Percentiles rank a stretch among this genome's conserved stretches.
These are phyloP conservation scores for Stichodactyla mertensii DNA, from an alignment of 64 coral and sea anemone species.

Conservation along the genomic window DNA sequence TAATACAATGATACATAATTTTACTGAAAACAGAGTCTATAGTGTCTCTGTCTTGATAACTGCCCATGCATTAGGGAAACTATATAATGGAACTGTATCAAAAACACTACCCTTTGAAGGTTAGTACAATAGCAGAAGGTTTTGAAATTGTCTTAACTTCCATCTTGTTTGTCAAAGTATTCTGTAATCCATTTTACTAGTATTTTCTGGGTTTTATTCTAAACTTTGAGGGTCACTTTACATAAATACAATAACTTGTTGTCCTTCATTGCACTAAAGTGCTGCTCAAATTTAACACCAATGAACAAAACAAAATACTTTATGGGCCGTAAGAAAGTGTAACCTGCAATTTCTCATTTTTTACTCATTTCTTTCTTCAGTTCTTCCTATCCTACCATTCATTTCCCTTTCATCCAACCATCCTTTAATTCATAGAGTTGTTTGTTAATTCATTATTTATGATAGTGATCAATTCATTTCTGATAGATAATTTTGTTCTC, in stretches of 20 bases:
- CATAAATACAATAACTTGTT: too few relatives aligned
- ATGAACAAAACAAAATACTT: too few relatives aligned
- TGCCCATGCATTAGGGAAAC: not conserved
- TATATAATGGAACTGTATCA: conserved; percentile 7
- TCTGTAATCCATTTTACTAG: not conserved
- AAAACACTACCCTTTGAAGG: conserved; percentile 21
- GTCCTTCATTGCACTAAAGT: too few relatives aligned
- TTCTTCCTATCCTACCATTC: too few relatives aligned
- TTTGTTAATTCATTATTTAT: not conserved
- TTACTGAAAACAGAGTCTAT: conserved; percentile 14
- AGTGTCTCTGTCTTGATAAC: conserved; percentile 9
- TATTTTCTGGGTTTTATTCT: too few relatives aligned
- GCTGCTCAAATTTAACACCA: too few relatives aligned
- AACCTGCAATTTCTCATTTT: not conserved
- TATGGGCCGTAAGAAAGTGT: too few relatives aligned
- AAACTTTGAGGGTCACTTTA: too few relatives aligned
- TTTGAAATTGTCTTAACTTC: not conserved
- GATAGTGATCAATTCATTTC: not conserved
- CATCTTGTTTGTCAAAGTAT: not conserved
- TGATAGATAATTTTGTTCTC: not conserved
- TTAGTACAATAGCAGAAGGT: not conserved
- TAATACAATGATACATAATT: conserved; percentile 17
- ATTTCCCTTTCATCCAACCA: too few relatives aligned
- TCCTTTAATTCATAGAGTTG: not conserved
- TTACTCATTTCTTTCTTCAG: not conserved